Evolutionary conservation across 1,140 invertebrate genomes (phyloP), one percentile per base, ranked within the genome.

Genomic region (Macrotrachela quadricornifera): DNA sequence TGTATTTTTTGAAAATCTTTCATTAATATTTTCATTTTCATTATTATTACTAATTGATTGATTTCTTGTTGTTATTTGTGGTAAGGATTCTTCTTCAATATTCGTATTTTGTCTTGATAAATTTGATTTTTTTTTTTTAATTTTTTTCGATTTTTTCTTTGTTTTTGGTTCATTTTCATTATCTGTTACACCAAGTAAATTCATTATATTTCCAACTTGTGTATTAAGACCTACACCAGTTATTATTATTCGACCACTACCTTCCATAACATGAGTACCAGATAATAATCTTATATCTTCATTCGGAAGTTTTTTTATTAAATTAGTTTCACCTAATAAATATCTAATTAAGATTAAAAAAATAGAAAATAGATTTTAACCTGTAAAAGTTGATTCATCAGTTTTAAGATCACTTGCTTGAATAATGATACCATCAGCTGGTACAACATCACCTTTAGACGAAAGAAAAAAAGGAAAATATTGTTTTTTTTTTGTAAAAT

Each of bases 311-410:
- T 97, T 99, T 71, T 92, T 96, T 37, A 97, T 91, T 76, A 95
- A 88, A 75, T 97, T 92, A n/a, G 90, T 96, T 76, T 97, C 92
- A 16, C 92, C 92, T n/a, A n/a, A n/a, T n/a, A n/a, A n/a, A n/a
- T n/a, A n/a, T n/a, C n/a, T n/a, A n/a, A n/a, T n/a, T n/a, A n/a
- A n/a, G n/a, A n/a, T n/a, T n/a, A n/a, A 90, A 95, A n/a, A 61
- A 95, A 78, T 62, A 96, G 79, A 81, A 95, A 88, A 39, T 90
- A 90, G 78, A 96, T 90, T 64, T 76, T 79, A 49, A 61, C 92
- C 92, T 58, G 92, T 97, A 59, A 99, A 75, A 59, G 90, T 95
- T 54, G 88, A 94, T 72, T 97, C 92, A 72, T 97, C 92, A 60
- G 92, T 67, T 79, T 96, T 97, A 57, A 99, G 76, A 73, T 99